Conservation (phyloP, 2,113 vertebrate species). For the Tupaia tana region DNA sequence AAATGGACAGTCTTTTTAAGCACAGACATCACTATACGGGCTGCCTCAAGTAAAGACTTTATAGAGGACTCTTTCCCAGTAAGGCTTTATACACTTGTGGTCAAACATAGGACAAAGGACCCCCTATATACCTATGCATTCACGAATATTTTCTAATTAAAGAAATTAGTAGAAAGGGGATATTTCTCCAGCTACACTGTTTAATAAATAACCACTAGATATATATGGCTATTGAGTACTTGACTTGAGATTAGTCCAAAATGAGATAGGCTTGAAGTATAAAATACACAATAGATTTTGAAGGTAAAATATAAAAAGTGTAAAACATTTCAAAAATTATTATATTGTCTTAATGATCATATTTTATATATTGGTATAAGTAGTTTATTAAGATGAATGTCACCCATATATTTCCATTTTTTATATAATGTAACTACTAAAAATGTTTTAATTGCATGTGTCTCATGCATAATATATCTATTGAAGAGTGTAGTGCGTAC, state of each 20-base stretch:
- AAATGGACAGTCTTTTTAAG: background rate
- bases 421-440: background rate
- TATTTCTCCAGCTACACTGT: background rate
- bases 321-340: background rate
- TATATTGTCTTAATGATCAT: background rate
- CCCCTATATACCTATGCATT: background rate
- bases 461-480: background rate
- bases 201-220: background rate
- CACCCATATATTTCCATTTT: background rate
- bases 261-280: background rate
- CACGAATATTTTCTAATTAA: background rate
- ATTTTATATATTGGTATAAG: background rate
- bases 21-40: background rate
- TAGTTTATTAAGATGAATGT: background rate
- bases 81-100: background rate
- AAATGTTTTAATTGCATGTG: background rate
- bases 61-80: background rate
- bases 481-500: background rate
- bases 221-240: background rate
- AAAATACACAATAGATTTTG: background rate
- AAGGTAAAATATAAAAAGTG: background rate
- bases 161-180: background rate
- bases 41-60: background rate
- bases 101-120: background rate
- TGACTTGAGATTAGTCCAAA: background rate